These are phyloP conservation scores for Meleagris gallopavo DNA, from an alignment of 2,113 vertebrate species.

Conservation along the genomic window DNA sequence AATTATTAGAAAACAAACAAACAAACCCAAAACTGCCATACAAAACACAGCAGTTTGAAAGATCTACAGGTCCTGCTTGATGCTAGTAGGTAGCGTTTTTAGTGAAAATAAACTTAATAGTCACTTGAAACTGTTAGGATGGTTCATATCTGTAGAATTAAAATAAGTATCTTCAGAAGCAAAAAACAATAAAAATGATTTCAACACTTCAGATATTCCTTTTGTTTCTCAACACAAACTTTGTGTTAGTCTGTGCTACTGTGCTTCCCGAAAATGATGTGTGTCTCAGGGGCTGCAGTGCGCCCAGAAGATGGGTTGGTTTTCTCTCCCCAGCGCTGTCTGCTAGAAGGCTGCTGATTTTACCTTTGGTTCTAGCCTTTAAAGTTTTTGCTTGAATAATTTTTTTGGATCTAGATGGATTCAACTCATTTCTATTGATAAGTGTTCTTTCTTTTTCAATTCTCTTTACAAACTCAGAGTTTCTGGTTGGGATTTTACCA, in stretches of 20 bases:
- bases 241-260: background rate
- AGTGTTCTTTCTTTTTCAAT: background rate
- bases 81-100: too few relatives aligned
- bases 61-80: background rate
- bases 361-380: background rate
- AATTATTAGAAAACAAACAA: background rate
- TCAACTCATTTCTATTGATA: background rate
- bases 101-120: background rate
- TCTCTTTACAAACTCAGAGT: background rate
- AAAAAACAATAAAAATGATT: background rate
- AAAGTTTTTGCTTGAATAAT: background rate
- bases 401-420: background rate
- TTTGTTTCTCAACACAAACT: background rate
- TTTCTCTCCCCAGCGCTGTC: background rate
- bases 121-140: background rate
- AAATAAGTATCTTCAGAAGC: background rate
- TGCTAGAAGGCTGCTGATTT: too few relatives aligned
- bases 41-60: background rate
- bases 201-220: background rate
- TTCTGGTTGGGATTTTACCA: background rate
- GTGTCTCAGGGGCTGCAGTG: background rate
- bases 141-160: background rate
- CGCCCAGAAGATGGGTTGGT: background rate
- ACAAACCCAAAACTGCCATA: background rate
- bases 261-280: background rate